Evolutionary conservation across 2,797 vertebrate species (phyloP).

Genomic region (Phataginus tricuspis): DNA sequence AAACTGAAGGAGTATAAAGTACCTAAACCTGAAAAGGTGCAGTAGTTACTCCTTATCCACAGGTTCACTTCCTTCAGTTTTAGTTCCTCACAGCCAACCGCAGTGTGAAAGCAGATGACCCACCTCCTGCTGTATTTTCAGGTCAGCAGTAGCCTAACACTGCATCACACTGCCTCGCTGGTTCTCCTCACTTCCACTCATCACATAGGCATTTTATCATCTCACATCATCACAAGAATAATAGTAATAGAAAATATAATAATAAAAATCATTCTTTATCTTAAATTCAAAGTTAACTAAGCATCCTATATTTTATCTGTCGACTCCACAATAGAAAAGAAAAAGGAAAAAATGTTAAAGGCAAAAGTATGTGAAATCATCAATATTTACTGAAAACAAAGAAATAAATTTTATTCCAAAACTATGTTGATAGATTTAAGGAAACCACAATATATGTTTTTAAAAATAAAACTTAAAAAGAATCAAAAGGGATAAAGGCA

Average conservation of each 20-base stretch:
- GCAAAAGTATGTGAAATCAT: not conserved
- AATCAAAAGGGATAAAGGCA: slow-evolving; percentile 35
- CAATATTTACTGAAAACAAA: not conserved
- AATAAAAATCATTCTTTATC: not conserved
- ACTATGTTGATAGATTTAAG: not conserved
- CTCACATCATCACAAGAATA: too few relatives aligned
- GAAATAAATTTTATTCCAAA: slow-evolving; percentile 26
- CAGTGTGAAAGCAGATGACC: too few relatives aligned
- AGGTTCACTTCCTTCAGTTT: not conserved
- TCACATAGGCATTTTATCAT: too few relatives aligned
- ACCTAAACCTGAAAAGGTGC: not conserved
- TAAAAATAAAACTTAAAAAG: slow-evolving; percentile 33
- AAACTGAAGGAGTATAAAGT: not conserved
- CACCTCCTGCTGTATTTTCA: too few relatives aligned
- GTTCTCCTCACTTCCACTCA: too few relatives aligned
- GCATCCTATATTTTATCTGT: not conserved
- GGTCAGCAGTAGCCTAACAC: too few relatives aligned
- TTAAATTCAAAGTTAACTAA: slow-evolving; percentile 43
- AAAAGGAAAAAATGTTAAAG: not conserved
- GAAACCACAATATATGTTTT: not conserved
- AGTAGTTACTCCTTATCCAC: not conserved
- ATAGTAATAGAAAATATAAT: not conserved
- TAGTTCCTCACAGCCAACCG: too few relatives aligned
- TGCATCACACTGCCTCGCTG: too few relatives aligned
- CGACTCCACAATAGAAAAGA: slow-evolving; percentile 3